A percentile compares a stretch with the other conserved stretches of the same genome.
These are phyloP conservation scores for Channa argus DNA, from an alignment of 2,113 vertebrate species.

Conservation along the genomic window DNA sequence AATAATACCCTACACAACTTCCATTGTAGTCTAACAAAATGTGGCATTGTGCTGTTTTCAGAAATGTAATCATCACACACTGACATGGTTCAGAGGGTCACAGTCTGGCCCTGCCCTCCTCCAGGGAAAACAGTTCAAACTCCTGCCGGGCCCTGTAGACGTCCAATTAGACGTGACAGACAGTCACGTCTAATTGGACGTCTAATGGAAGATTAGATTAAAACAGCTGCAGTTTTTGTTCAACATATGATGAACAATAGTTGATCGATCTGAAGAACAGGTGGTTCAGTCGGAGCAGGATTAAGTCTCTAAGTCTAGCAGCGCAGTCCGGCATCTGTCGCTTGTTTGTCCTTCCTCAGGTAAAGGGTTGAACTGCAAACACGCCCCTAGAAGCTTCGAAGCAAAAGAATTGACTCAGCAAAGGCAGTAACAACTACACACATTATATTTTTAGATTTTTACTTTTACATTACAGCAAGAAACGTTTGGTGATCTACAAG, in stretches of 20 bases:
- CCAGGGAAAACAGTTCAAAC: neutral
- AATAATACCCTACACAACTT: neutral
- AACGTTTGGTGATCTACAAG: too few species aligned
- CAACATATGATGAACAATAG: neutral
- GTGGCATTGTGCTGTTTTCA: conserved; percentile 23
- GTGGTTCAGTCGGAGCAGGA: neutral
- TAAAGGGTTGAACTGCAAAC: too few species aligned
- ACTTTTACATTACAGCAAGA: too few species aligned
- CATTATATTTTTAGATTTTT: too few species aligned
- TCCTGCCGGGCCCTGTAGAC: neutral
- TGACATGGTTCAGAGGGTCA: conserved; percentile 9
- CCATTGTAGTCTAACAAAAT: conserved; percentile 3
- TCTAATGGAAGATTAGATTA: neutral
- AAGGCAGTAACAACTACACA: too few species aligned
- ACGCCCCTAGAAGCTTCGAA: too few species aligned
- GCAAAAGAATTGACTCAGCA: too few species aligned
- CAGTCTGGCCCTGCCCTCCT: neutral
- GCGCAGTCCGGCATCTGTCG: too few species aligned
- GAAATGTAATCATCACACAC: conserved; percentile 7
- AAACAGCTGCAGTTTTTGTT: conserved; percentile 21
- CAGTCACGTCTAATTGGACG: conserved; percentile 15
- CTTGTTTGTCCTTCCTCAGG: too few species aligned
- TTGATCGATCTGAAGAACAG: neutral
- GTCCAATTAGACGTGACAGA: neutral
- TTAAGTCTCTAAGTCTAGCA: too few species aligned